phyloP scores from a whole-genome alignment of 2,888 invertebrate species.

The Leuctra nigra region DNA sequence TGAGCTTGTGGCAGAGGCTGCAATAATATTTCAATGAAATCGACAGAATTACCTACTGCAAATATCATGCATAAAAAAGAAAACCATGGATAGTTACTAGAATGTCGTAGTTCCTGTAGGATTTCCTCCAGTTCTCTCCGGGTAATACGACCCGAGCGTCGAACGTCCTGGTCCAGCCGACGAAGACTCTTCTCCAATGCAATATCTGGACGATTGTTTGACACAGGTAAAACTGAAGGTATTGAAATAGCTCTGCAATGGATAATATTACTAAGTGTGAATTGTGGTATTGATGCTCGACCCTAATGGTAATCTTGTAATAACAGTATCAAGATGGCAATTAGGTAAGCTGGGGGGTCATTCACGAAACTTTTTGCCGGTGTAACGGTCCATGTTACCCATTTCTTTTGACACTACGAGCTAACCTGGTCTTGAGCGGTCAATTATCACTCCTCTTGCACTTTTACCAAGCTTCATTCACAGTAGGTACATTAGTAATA shows the following conservation, averaged over 20 bases:
- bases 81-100: slow-evolving; percentile 33
- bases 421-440: too few relatives aligned
- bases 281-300: too few relatives aligned
- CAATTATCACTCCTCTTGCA: too few relatives aligned
- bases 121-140: slow-evolving; percentile 69
- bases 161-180: slow-evolving; percentile 63
- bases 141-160: slow-evolving; percentile 64
- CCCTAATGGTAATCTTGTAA: too few relatives aligned
- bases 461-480: too few relatives aligned
- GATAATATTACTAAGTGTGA: too few relatives aligned
- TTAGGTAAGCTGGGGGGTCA: too few relatives aligned
- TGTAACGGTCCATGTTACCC: too few relatives aligned
- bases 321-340: too few relatives aligned
- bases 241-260: slow-evolving; percentile 51
- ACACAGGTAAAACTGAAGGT: slow-evolving; percentile 44
- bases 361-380: too few relatives aligned
- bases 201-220: slow-evolving; percentile 50
- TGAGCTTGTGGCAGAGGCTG: slow-evolving; percentile 65
- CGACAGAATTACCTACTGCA: background rate
- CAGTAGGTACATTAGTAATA: too few relatives aligned
- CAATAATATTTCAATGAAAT: background rate
- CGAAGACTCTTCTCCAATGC: slow-evolving; percentile 58
- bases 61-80: background rate
- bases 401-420: too few relatives aligned
- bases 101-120: slow-evolving; percentile 62